phyloP scores from a whole-genome alignment of 2,797 vertebrate genomes.

The Hyperoplus immaculatus region DNA sequence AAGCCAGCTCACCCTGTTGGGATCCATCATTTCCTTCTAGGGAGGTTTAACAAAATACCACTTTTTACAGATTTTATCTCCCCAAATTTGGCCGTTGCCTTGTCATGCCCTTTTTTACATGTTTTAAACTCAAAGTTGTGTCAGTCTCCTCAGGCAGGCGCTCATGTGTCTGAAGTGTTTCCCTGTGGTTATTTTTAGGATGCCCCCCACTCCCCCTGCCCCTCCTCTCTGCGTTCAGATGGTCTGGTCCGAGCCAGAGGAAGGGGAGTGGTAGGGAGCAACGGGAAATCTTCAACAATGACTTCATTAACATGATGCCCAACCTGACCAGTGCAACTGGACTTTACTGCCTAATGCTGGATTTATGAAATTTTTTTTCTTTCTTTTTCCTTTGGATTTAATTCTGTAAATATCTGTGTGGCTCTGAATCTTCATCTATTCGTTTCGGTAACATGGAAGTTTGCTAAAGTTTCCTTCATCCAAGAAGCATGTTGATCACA shows the following conservation, averaged over 20 bases:
- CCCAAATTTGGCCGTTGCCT: background rate
- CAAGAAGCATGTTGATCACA: slow-evolving; percentile 81
- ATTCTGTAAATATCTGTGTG: background rate
- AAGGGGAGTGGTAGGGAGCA: slow-evolving; percentile 69
- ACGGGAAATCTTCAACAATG: slow-evolving; percentile 73
- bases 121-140: background rate
- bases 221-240: slow-evolving; percentile 39
- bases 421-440: background rate
- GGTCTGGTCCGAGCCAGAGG: slow-evolving; percentile 71
- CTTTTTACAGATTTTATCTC: slow-evolving; percentile 30
- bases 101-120: background rate
- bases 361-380: background rate
- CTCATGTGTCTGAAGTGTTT: slow-evolving; percentile 34
- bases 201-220: background rate
- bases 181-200: slow-evolving; percentile 66
- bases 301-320: slow-evolving; percentile 73
- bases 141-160: slow-evolving; percentile 16
- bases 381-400: slow-evolving; percentile 28
- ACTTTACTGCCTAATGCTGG: slow-evolving; percentile 29
- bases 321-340: slow-evolving; percentile 47
- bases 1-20: slow-evolving; percentile 25
- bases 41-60: background rate
- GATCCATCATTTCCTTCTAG: slow-evolving; percentile 27
- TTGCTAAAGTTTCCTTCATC: slow-evolving; percentile 36
- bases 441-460: slow-evolving; percentile 48